Evolutionary conservation across 2,888 invertebrate genomes (phyloP).

Genomic region (Drosophila merina): DNA sequence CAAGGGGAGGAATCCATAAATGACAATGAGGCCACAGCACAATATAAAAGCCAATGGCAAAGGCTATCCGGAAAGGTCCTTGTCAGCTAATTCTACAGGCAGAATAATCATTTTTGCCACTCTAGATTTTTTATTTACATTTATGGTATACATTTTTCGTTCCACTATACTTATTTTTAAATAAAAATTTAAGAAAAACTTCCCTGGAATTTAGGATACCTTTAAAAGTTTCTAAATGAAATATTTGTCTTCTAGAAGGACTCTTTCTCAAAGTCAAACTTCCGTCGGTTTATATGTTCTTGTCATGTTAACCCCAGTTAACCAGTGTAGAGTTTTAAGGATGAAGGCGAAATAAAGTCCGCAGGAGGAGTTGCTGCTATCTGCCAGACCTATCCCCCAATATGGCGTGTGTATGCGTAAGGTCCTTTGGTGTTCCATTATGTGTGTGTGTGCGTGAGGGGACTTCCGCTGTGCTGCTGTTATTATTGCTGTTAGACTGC

Average conservation of each 20-base stretch:
- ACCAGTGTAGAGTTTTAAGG: constrained; percentile 12
- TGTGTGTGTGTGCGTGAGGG: constrained; percentile 12
- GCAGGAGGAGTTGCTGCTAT: constrained; percentile 19
- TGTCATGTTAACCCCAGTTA: constrained; percentile 9
- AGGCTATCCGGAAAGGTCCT: background rate
- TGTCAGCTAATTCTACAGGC: background rate
- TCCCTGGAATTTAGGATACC: background rate
- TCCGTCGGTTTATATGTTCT: constrained; percentile 1
- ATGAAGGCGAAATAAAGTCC: constrained; percentile 16
- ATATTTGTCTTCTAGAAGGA: background rate
- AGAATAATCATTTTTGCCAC: too few relatives aligned
- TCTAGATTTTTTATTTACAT: too few relatives aligned
- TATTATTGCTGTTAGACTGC: constrained; percentile 10
- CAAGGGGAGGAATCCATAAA: background rate
- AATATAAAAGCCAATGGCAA: background rate
- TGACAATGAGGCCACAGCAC: background rate
- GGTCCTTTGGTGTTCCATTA: background rate
- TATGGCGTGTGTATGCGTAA: constrained; percentile 6
- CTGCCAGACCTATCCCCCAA: constrained; percentile 5
- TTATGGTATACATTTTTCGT: background rate
- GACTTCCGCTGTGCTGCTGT: constrained; percentile 32
- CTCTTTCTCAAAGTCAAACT: background rate
- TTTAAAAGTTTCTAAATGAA: background rate
- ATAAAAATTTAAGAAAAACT: background rate
- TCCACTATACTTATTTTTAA: too few relatives aligned